Base-by-base conservation (phyloP, 2,113 vertebrate genomes). In the Myotis davidii region DNA sequence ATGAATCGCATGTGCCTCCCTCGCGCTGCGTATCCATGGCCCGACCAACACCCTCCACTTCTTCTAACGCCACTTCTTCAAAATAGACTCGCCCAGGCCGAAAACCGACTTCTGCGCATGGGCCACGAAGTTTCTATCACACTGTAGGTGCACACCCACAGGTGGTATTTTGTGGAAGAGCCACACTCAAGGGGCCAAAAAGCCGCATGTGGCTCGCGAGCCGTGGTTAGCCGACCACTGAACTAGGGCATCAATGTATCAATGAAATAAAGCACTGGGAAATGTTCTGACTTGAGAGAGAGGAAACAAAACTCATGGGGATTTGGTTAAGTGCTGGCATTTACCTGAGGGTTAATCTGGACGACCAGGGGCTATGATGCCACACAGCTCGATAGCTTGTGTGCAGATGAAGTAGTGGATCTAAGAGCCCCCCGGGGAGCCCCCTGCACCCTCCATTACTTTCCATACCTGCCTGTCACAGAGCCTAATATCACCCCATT, bases 211-310 rank as follows among this genome's bases (percentile, higher is more conserved):
- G 42, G 42, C 42, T 42, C 42, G 1, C 42, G 42, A 42, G 42
- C 42, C 7, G 42, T 6, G 42, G 42, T 42, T 7, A 8, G 42
- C 42, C 6, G 42, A 42, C 42, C 42, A 7, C 42, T 42, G 42
- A 42, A 84, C 5, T 17, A 64, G 12, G 32, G 37, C 32, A 65
- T 32, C 77, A 78, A 93, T 61, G 65, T n/a, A 92, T 54, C 27
- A 56, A 84, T 88, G 67, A 90, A 90, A 81, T 37, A 34, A 88
- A 92, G 34, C 56, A 76, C 88, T 90, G 32, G 50, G 27, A 92
- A 84, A 69, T 18, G 56, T 17, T 92, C 52, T 78, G 37, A 37
- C 13, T 92, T 32, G 16, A 78, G 48, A 54, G 90, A 92, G 76
- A 78, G 25, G 16, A 25, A 69, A 39, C 29, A 74, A 50, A 56